Evolutionary conservation across 2,888 invertebrate species (phyloP).

Genomic region (Archaeoteleia sp.): DNA sequence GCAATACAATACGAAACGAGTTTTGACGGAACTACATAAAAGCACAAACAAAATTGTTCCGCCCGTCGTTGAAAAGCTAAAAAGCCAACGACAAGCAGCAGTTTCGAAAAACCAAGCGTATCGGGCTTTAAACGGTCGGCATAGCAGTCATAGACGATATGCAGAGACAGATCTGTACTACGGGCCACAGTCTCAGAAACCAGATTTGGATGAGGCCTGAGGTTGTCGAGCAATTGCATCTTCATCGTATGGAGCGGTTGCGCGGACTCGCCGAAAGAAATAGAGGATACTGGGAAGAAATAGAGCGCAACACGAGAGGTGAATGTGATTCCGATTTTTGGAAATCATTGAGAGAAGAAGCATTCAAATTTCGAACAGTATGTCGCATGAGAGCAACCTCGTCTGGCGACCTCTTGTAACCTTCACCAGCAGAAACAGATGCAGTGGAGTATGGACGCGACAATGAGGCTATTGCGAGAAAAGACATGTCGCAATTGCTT

Average conservation of each 20-base stretch:
- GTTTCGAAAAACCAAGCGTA: neutral
- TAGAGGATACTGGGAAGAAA: constrained; percentile 1
- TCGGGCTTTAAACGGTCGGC: neutral
- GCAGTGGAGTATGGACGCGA: constrained; percentile 24
- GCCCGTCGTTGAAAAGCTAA: neutral
- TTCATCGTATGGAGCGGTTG: constrained; percentile 11
- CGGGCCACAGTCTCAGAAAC: constrained; percentile 5
- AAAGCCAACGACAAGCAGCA: constrained; percentile 4
- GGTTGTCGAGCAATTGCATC: neutral
- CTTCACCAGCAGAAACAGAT: neutral
- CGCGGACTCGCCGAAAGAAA: no score
- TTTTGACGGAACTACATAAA: no score
- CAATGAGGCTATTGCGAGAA: constrained; percentile 26
- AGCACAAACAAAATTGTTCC: no score
- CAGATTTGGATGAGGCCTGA: constrained; percentile 2
- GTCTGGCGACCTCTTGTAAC: constrained; percentile 28
- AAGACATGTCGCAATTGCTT: constrained; percentile 9
- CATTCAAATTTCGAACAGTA: constrained; percentile 26
- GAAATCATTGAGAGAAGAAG: constrained; percentile 12
- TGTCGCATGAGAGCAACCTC: constrained; percentile 18
- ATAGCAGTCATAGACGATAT: neutral
- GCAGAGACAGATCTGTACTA: constrained; percentile 8
- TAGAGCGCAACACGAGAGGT: constrained; percentile 14
- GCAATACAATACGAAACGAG: constrained; percentile 13
- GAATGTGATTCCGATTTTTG: constrained; percentile 19